Percentiles rank a stretch among this genome's conserved stretches.
Evolutionary conservation across 2,113 vertebrate species (phyloP).

Genomic region (Alethe diademata): DNA sequence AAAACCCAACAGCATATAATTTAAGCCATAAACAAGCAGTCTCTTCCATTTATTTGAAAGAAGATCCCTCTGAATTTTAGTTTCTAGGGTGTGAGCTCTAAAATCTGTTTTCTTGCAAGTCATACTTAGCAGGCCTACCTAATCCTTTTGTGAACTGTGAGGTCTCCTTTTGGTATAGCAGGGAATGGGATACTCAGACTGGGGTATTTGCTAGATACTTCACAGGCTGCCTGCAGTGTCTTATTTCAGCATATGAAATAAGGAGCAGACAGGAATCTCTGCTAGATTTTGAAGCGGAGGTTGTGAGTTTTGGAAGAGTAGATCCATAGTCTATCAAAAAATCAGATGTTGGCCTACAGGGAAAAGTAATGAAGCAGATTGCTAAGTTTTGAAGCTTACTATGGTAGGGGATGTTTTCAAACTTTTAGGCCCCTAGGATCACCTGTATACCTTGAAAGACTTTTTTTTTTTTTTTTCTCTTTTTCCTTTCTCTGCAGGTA

Average conservation of each 20-base stretch:
- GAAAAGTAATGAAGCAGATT: background rate
- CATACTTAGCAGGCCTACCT: background rate
- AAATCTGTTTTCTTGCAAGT: conserved; percentile 9
- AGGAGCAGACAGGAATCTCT: background rate
- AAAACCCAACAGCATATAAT: background rate
- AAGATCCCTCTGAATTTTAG: background rate
- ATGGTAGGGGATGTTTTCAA: background rate
- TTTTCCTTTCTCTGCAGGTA: background rate
- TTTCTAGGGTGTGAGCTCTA: background rate
- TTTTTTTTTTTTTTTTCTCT: background rate
- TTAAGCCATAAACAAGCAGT: background rate
- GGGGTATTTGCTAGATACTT: background rate
- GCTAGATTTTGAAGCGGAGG: background rate
- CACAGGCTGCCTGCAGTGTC: background rate
- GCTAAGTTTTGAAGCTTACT: background rate
- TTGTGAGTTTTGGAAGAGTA: background rate
- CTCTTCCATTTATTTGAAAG: conserved; percentile 1
- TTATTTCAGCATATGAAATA: conserved; percentile 11
- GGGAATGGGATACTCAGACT: conserved; percentile 1
- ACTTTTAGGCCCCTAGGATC: background rate
- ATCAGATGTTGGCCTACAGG: background rate
- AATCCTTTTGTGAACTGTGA: background rate
- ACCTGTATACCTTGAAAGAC: background rate
- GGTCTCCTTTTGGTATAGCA: conserved; percentile 12
- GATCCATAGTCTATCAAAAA: background rate